These are phyloP conservation scores for Vicugna pacos DNA, from an alignment of 2,113 vertebrate species.

Conservation along the genomic window DNA sequence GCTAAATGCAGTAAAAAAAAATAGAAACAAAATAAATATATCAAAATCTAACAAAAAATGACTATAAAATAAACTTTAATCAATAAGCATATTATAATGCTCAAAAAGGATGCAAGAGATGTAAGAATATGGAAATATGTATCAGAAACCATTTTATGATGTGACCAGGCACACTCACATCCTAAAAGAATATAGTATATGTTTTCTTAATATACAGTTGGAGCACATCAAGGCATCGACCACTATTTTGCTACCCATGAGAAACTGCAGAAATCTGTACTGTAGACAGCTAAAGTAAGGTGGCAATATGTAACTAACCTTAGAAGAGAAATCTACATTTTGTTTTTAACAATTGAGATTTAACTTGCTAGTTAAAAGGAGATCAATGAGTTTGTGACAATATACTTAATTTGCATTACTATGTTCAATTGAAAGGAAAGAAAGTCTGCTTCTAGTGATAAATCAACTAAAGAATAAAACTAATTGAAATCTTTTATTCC, in stretches of 20 bases:
- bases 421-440: not conserved
- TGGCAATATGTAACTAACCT: not conserved
- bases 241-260: not conserved
- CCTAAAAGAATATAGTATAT: not conserved
- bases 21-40: not conserved
- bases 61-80: not conserved
- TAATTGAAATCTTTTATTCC: not conserved
- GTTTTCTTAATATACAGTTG: not conserved
- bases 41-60: not conserved
- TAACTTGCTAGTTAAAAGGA: not conserved
- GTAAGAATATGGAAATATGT: not conserved
- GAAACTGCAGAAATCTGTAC: not conserved
- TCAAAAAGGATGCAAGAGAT: not conserved
- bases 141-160: not conserved
- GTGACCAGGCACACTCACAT: not conserved
- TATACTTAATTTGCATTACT: not conserved
- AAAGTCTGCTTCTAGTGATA: not conserved
- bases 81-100: not conserved
- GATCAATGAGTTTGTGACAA: not conserved
- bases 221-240: not conserved
- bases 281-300: not conserved
- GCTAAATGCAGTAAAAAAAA: not conserved
- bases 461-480: slow-evolving; percentile 12
- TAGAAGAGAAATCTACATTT: not conserved
- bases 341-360: not conserved